Conservation (phyloP, 2,888 invertebrate species). For the Strigamia maritima region DNA sequence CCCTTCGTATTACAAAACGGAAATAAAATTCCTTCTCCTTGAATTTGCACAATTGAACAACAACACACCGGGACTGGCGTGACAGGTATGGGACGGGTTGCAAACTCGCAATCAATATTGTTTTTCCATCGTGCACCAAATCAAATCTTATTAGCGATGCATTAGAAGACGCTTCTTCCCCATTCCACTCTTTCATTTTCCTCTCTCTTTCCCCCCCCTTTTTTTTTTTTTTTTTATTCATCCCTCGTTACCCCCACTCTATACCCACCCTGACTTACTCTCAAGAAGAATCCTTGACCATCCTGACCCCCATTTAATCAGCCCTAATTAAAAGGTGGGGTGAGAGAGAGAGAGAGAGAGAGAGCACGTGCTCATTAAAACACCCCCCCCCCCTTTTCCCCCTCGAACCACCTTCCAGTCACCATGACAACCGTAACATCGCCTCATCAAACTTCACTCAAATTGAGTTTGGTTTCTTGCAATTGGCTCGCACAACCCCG, state of each 20-base stretch:
- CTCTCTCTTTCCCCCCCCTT: background rate
- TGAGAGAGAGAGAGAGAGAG: too few relatives aligned
- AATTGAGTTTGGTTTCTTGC: slow-evolving; percentile 28
- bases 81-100: too few relatives aligned
- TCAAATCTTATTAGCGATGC: slow-evolving; percentile 32
- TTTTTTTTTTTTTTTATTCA: background rate
- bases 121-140: slow-evolving; percentile 26
- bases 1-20: background rate
- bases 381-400: background rate
- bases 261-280: background rate
- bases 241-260: slow-evolving; percentile 15
- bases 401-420: background rate
- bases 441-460: slow-evolving; percentile 21
- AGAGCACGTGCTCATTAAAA: slow-evolving; percentile 28
- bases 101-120: slow-evolving; percentile 22
- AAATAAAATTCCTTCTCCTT: background rate
- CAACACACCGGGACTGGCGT: background rate
- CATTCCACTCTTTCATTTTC: background rate
- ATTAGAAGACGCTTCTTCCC: slow-evolving; percentile 22
- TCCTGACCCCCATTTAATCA: slow-evolving; percentile 26
- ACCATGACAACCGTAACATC: background rate
- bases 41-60: slow-evolving; percentile 15
- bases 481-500: slow-evolving; percentile 12
- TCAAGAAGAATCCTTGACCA: slow-evolving; percentile 7
- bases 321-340: slow-evolving; percentile 31